phyloP scores from a whole-genome alignment of 30 jellyfish, hydroid and myxozoan genomes.

The Mastigias papua region DNA sequence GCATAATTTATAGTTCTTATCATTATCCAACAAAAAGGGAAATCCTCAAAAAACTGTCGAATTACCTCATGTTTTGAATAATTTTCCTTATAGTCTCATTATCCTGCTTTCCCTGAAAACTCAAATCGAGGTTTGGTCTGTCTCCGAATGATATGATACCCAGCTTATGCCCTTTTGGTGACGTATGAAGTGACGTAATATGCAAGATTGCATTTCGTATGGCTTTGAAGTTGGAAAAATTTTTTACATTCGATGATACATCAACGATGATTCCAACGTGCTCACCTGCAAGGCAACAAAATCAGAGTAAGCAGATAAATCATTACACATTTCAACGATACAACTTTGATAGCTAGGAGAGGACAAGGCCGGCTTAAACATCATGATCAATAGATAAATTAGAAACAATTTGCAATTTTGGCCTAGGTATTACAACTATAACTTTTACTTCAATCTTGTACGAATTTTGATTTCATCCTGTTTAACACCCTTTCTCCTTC shows the following conservation, averaged over 20 bases:
- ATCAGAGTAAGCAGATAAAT: not conserved
- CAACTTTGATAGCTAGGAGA: too few species aligned
- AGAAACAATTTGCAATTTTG: too few species aligned
- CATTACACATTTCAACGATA: too few species aligned
- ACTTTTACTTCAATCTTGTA: too few species aligned
- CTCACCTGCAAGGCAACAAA: constrained; percentile 16
- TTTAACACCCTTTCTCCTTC: too few species aligned
- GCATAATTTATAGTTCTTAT: too few species aligned
- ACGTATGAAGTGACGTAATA: constrained; percentile 47
- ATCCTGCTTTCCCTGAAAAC: constrained; percentile 44
- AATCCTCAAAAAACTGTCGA: not conserved
- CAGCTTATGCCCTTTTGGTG: constrained; percentile 46
- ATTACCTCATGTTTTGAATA: constrained; percentile 41
- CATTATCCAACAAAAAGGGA: too few species aligned
- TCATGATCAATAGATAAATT: too few species aligned
- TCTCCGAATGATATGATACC: constrained; percentile 58
- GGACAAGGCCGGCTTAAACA: too few species aligned
- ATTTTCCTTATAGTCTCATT: constrained; percentile 34
- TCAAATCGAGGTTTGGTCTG: constrained; percentile 59
- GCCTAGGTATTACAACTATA: too few species aligned
- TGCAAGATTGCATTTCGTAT: constrained; percentile 26
- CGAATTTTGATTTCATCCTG: too few species aligned
- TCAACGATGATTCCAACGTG: constrained; percentile 59
- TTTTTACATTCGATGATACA: constrained; percentile 50
- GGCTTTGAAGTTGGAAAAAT: constrained; percentile 28